Percentiles rank a stretch among this genome's conserved stretches.
Conservation (phyloP, 2,888 invertebrate genomes). For the Polymixis flavicincta region DNA sequence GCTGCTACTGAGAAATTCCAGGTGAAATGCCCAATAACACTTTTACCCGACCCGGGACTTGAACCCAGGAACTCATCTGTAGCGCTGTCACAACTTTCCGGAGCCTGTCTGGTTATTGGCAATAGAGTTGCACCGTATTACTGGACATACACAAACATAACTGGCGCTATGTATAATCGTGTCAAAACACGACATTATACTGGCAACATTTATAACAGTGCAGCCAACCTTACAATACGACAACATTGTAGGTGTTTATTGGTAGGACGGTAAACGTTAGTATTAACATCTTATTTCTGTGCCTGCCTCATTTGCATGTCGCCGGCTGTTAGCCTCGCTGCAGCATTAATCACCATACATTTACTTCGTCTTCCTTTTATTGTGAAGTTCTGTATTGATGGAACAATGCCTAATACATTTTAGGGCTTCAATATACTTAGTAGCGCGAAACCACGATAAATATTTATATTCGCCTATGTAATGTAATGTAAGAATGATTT, state of each 20-base stretch:
- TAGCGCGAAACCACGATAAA: neutral
- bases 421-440: neutral
- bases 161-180: neutral
- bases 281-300: conserved; percentile 50
- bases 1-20: too few relatives aligned
- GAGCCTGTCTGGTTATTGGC: neutral
- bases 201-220: conserved; percentile 17
- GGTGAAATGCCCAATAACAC: too few relatives aligned
- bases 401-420: conserved; percentile 25
- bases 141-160: neutral
- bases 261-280: conserved; percentile 19
- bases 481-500: neutral
- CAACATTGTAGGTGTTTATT: conserved; percentile 41
- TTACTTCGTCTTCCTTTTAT: conserved; percentile 61
- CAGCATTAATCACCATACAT: conserved; percentile 64
- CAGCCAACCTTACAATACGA: conserved; percentile 9
- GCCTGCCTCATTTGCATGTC: conserved; percentile 61
- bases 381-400: conserved; percentile 34
- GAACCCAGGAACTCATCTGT: too few relatives aligned
- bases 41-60: too few relatives aligned
- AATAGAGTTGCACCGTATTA: neutral
- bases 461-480: neutral
- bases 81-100: too few relatives aligned
- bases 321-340: conserved; percentile 42
- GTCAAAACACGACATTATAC: neutral